Evolutionary conservation across 2,797 vertebrate species (phyloP).

Genomic region (Melanogrammus aeglefinus): DNA sequence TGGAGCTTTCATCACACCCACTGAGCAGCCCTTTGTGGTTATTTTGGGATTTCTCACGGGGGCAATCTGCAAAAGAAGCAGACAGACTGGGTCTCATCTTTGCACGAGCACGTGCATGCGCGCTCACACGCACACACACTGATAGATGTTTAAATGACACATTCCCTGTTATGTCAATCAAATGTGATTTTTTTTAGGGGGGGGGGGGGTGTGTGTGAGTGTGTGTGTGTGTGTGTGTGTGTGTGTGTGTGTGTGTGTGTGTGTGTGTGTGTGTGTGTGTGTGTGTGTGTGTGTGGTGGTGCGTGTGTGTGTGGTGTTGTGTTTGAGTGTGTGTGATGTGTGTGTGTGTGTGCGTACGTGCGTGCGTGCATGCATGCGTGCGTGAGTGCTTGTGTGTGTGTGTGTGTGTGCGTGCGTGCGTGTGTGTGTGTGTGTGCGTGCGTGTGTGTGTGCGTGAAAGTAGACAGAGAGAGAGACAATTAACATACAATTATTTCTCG

Average conservation of each 20-base stretch:
- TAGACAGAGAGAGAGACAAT: background rate
- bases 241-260: background rate
- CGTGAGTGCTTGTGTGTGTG: slow-evolving; percentile 9
- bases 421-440: slow-evolving; percentile 7
- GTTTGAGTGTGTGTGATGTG: slow-evolving; percentile 2
- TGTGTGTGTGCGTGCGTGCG: background rate
- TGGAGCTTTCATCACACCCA: slow-evolving; percentile 75
- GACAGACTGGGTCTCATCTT: slow-evolving; percentile 64
- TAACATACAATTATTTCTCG: background rate
- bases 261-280: slow-evolving; percentile 8
- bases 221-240: background rate
- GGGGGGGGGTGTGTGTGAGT: slow-evolving; percentile 9
- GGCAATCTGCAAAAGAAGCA: slow-evolving; percentile 68
- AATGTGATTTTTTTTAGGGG: slow-evolving; percentile 22
- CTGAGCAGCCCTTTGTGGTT: slow-evolving; percentile 74
- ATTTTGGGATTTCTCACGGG: slow-evolving; percentile 75
- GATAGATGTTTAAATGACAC: slow-evolving; percentile 33
- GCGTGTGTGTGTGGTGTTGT: slow-evolving; percentile 13
- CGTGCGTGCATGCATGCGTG: background rate
- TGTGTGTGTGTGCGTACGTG: background rate
- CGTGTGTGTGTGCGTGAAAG: background rate
- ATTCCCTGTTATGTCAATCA: slow-evolving; percentile 54
- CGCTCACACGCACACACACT: slow-evolving; percentile 21
- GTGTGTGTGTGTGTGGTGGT: background rate
- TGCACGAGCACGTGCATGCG: slow-evolving; percentile 29